Conservation (phyloP, 2,888 invertebrate species). For the Calameuta pallipes region DNA sequence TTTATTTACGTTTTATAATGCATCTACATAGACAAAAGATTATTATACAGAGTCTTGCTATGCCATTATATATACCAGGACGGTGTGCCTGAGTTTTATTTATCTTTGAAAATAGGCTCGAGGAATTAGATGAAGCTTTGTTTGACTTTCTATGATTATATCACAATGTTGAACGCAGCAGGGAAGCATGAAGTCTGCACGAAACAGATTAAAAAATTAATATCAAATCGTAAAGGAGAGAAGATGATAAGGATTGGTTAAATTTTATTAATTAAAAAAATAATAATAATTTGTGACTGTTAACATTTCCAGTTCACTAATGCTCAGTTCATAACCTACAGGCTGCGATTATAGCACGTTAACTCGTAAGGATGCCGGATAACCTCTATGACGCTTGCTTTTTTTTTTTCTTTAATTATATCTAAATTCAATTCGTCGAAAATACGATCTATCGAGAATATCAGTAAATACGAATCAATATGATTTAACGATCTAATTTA, state of each 20-base stretch:
- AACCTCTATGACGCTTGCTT: not conserved
- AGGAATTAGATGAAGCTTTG: not conserved
- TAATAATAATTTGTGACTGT: not conserved
- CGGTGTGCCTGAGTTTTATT: not conserved
- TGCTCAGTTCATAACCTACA: not conserved
- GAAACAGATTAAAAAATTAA: not conserved
- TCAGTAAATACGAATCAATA: too few species aligned
- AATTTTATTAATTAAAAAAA: too few species aligned
- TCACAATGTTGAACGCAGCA: not conserved
- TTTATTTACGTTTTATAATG: conserved; percentile 18
- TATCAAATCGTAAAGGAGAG: too few species aligned
- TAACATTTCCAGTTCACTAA: not conserved
- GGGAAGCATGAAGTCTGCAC: not conserved
- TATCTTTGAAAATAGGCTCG: not conserved
- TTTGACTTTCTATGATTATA: not conserved
- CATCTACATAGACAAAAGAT: conserved; percentile 15
- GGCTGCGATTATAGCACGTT: too few species aligned
- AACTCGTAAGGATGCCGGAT: too few species aligned
- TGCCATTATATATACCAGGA: not conserved
- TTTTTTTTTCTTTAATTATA: not conserved
- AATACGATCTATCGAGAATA: too few species aligned
- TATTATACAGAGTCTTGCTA: not conserved
- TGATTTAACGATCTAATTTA: too few species aligned
- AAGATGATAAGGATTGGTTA: too few species aligned
- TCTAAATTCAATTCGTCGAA: not conserved